Evolutionary conservation across 2,113 vertebrate species (phyloP).

Genomic region (Carettochelys insculpta): DNA sequence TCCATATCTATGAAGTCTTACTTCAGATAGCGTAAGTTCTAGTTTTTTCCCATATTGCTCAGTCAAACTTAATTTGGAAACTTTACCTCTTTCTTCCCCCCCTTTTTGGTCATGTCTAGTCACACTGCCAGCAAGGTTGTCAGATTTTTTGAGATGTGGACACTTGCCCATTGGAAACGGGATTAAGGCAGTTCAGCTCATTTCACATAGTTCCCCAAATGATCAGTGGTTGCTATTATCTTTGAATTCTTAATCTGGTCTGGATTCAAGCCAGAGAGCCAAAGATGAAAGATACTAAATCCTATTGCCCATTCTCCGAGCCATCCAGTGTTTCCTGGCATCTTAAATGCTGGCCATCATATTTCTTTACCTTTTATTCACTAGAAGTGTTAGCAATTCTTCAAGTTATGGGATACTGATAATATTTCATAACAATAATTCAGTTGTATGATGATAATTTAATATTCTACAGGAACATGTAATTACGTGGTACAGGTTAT

Average conservation of each 20-base stretch:
- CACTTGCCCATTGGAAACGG: slow-evolving; percentile 6
- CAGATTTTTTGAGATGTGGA: not conserved
- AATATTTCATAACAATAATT: not conserved
- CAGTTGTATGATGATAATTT: not conserved
- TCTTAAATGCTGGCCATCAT: not conserved
- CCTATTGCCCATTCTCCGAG: not conserved
- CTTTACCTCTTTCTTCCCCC: not conserved
- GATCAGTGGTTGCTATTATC: not conserved
- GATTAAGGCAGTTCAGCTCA: not conserved
- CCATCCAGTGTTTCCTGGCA: not conserved
- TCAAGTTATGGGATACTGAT: not conserved
- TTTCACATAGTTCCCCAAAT: not conserved
- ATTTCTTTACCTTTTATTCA: not conserved
- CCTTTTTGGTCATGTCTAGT: not conserved
- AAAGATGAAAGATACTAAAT: not conserved
- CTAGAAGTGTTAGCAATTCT: not conserved
- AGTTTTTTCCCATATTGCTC: not conserved
- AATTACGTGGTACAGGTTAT: not conserved
- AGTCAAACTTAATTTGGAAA: not conserved
- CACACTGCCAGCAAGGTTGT: not conserved
- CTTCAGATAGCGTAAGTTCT: not conserved
- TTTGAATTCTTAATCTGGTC: not conserved
- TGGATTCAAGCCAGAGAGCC: not conserved
- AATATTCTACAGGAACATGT: not conserved
- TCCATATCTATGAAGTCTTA: not conserved